phyloP scores from a whole-genome alignment of 2,797 vertebrate species.

The Lithobates sylvaticus region DNA sequence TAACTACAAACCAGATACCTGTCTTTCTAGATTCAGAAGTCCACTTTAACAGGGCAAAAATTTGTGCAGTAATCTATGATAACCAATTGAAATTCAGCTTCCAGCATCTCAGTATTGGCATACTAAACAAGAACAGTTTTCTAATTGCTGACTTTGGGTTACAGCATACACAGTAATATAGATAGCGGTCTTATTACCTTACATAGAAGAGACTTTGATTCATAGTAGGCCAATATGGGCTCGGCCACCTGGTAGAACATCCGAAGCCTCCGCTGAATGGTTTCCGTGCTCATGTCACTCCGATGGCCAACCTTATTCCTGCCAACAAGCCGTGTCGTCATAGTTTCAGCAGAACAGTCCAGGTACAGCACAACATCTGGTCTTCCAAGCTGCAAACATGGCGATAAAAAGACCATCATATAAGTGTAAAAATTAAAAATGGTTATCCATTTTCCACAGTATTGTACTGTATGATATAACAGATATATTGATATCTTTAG shows the following conservation, averaged over 20 bases:
- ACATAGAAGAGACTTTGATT: constrained; percentile 79
- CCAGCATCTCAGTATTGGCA: too few species aligned
- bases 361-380: constrained; percentile 87
- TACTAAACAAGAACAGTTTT: too few species aligned
- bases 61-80: too few species aligned
- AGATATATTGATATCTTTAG: too few species aligned
- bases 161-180: neutral
- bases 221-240: constrained; percentile 81
- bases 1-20: too few species aligned
- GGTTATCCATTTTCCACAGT: too few species aligned
- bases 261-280: constrained; percentile 73
- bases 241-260: constrained; percentile 77
- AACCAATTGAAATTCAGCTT: too few species aligned
- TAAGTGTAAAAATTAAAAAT: too few species aligned
- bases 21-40: too few species aligned
- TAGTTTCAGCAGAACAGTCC: constrained; percentile 85
- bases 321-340: constrained; percentile 79
- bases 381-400: constrained; percentile 79
- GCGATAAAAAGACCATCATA: neutral
- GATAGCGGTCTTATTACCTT: constrained; percentile 76
- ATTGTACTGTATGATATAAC: too few species aligned
- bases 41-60: too few species aligned
- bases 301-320: constrained; percentile 62
- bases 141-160: too few species aligned
- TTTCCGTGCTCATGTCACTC: constrained; percentile 61